Evolutionary conservation across 2,888 invertebrate species (phyloP).

Genomic region (Agrotis exclamationis): DNA sequence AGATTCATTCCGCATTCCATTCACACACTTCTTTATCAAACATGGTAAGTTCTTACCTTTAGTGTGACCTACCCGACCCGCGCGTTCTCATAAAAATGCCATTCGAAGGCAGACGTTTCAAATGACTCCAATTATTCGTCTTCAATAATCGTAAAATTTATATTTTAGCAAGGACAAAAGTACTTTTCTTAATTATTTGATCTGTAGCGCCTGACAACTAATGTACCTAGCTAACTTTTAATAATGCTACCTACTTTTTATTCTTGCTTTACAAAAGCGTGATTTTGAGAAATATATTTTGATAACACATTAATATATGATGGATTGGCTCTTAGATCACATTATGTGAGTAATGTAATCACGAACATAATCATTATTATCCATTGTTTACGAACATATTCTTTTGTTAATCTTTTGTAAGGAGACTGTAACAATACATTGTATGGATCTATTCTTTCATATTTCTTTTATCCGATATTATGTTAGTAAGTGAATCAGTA

Average conservation of each 20-base stretch:
- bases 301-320: conserved; percentile 28
- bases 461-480: conserved; percentile 52
- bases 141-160: conserved; percentile 12
- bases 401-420: conserved; percentile 66
- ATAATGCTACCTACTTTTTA: conserved; percentile 6
- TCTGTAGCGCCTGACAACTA: conserved; percentile 6
- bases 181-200: not conserved
- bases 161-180: not conserved
- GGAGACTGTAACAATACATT: conserved; percentile 63
- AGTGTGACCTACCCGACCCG: not conserved
- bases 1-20: conserved; percentile 59
- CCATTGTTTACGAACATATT: conserved; percentile 63
- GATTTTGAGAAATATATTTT: conserved; percentile 2
- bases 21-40: conserved; percentile 53
- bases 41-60: conserved; percentile 64
- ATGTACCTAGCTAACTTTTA: conserved; percentile 32
- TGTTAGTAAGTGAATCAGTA: conserved; percentile 33
- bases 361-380: conserved; percentile 52
- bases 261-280: not conserved
- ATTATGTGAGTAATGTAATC: conserved; percentile 27
- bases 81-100: not conserved
- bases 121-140: not conserved
- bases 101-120: not conserved
- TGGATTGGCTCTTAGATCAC: conserved; percentile 41
- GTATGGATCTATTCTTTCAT: conserved; percentile 55